phyloP scores from a whole-genome alignment of 2,888 invertebrate species.

The Drosophila koepferae region DNA sequence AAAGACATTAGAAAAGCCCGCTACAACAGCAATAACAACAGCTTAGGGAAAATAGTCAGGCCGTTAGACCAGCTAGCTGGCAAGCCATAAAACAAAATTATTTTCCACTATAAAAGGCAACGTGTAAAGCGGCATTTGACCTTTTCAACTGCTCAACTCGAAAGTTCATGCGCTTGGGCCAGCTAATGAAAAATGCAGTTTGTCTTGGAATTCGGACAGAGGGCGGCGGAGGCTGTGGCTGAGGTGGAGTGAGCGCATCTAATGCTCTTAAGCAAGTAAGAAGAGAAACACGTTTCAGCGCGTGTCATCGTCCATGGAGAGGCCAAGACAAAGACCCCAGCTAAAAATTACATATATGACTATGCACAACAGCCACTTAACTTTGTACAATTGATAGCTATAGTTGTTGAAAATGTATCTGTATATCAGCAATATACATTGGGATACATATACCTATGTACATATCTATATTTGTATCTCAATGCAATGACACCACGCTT shows the following conservation, averaged over 20 bases:
- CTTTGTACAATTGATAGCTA: slow-evolving; percentile 61
- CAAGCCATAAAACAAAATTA: slow-evolving; percentile 60
- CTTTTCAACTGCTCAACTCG: slow-evolving; percentile 68
- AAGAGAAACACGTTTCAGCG: slow-evolving; percentile 71
- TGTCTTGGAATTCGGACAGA: slow-evolving; percentile 46
- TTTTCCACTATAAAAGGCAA: slow-evolving; percentile 59
- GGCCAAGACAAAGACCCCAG: slow-evolving; percentile 75
- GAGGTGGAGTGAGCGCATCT: slow-evolving; percentile 32
- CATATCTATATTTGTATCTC: slow-evolving; percentile 43
- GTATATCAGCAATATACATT: slow-evolving; percentile 24
- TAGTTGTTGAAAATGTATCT: slow-evolving; percentile 21
- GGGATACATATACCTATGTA: slow-evolving; percentile 31
- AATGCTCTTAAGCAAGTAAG: slow-evolving; percentile 43
- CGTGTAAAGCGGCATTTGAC: slow-evolving; percentile 69
- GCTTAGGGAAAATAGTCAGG: slow-evolving; percentile 32
- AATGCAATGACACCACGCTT: slow-evolving; percentile 71
- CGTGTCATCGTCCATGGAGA: slow-evolving; percentile 72
- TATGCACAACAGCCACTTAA: slow-evolving; percentile 73
- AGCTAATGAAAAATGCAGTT: slow-evolving; percentile 67
- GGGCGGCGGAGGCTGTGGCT: background rate
- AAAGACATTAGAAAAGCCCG: slow-evolving; percentile 47
- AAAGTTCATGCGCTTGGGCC: slow-evolving; percentile 74
- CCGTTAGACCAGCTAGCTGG: slow-evolving; percentile 39
- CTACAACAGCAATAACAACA: slow-evolving; percentile 11
- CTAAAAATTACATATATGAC: slow-evolving; percentile 55